These are phyloP conservation scores for Forbesichthys papilliferus DNA, from an alignment of 2,113 vertebrate species.

Conservation along the genomic window DNA sequence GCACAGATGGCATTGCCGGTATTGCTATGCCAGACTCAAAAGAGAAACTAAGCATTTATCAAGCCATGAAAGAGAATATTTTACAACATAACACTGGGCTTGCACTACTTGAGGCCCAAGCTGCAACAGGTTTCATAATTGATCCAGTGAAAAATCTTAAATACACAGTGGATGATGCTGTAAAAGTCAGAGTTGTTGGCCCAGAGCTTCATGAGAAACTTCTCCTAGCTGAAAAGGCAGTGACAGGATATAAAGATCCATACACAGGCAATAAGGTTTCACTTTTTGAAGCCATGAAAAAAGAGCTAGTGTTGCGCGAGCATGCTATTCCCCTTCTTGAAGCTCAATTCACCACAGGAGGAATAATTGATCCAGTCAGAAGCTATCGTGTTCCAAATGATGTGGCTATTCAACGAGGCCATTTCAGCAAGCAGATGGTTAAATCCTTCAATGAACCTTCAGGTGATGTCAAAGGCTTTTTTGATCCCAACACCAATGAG, in stretches of 20 bases:
- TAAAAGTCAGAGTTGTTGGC: conserved; percentile 87
- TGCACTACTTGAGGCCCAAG: conserved; percentile 89
- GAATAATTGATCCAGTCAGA: conserved; percentile 84
- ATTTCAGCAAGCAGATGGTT: conserved; percentile 77
- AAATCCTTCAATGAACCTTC: conserved; percentile 77
- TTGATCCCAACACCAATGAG: conserved; percentile 84
- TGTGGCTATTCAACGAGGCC: conserved; percentile 82
- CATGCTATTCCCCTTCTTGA: conserved; percentile 81
- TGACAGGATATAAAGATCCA: conserved; percentile 88
- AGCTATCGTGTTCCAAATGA: conserved; percentile 84
- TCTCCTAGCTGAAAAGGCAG: conserved; percentile 86
- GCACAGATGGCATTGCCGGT: conserved; percentile 83
- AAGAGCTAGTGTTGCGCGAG: conserved; percentile 79
- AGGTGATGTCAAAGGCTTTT: conserved; percentile 84
- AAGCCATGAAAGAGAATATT: conserved; percentile 88
- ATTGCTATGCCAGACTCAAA: conserved; percentile 82
- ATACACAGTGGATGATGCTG: conserved; percentile 84
- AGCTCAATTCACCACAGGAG: conserved; percentile 81
- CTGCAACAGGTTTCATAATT: conserved; percentile 87
- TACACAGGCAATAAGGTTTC: conserved; percentile 85
- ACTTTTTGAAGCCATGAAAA: conserved; percentile 90
- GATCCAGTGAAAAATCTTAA: conserved; percentile 81
- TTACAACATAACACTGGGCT: conserved; percentile 83
- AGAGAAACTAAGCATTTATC: conserved; percentile 89
- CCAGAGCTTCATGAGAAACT: conserved; percentile 85